Base-by-base conservation (phyloP, 2,797 vertebrate genomes). In the Petrocephalus sullivani region DNA sequence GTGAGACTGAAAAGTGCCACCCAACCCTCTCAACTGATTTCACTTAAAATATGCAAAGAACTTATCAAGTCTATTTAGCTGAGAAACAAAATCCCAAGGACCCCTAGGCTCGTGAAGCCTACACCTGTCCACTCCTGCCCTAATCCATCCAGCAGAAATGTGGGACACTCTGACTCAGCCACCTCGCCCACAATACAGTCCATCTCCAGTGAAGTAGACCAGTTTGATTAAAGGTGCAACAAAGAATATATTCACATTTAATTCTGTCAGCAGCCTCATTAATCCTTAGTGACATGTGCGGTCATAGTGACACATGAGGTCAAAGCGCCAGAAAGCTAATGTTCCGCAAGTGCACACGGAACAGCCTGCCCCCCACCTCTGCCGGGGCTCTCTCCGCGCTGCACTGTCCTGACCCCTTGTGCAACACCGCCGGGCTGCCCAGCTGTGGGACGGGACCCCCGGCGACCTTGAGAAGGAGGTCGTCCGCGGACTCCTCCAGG, bases 401-500 rank as follows among this genome's bases (percentile, higher is more conserved):
- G 46, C 2, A 19, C 16, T 49, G 41, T 19, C 75, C 41, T 49
- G 41, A 81, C 19, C 21, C 81, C 21, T 95, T 96, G 89, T 95
- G 93, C 67, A 95, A 96, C 89, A 96, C 93, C 10, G 92, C 89
- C 49, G 95, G 95, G 87, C 94, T 95, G 90, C 93, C 75, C 7
- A 96, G 88, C 54, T 94, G 94, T 88, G 95, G 94, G 87, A 94
- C 91, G 4, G 94, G 87, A 85, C 96, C 96, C 90, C 96, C 95
- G 89, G 96, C 95, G 83, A 97, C 93, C 85, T 96, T 91, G 49
- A 97, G 92, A 87, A 95, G 95, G 54, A 97, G 95, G 16, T 94
- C 93, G 60, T 96, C 95, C 89, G 94, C 94, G 84, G 95, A 95
- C 91, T 95, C 95, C 93, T 96, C 95, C 23, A 96, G 92, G 89